Conservation (phyloP, 2,888 invertebrate species). For the Eristalis arbustorum region DNA sequence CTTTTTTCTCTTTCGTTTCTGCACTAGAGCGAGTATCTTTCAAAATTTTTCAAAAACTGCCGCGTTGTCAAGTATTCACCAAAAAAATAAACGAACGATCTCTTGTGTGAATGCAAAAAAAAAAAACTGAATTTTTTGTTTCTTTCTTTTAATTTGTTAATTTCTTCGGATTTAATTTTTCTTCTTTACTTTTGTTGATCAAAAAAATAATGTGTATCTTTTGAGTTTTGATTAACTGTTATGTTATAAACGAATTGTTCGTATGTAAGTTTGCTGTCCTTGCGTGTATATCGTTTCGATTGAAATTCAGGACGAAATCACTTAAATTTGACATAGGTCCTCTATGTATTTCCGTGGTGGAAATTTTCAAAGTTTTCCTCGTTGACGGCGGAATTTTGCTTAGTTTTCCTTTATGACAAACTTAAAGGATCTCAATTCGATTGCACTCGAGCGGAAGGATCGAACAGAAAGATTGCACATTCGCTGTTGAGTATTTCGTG, state of each 20-base stretch:
- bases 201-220: slow-evolving; percentile 24
- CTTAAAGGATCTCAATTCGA: slow-evolving; percentile 48
- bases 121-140: neutral
- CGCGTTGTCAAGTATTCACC: neutral
- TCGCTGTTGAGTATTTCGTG: slow-evolving; percentile 54
- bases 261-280: slow-evolving; percentile 77
- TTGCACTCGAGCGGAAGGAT: slow-evolving; percentile 48
- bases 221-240: slow-evolving; percentile 74
- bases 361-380: slow-evolving; percentile 73
- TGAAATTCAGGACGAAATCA: slow-evolving; percentile 77
- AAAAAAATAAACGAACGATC: neutral
- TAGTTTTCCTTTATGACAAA: slow-evolving; percentile 58
- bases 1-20: slow-evolving; percentile 38
- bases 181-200: neutral
- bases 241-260: slow-evolving; percentile 80
- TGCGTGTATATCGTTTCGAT: slow-evolving; percentile 76
- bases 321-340: slow-evolving; percentile 80
- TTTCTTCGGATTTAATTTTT: neutral
- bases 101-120: neutral
- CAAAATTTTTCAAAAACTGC: neutral
- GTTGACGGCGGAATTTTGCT: slow-evolving; percentile 77
- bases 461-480: slow-evolving; percentile 69
- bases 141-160: neutral
- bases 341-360: slow-evolving; percentile 77
- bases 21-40: slow-evolving; percentile 36